Evolutionary conservation across 2,888 invertebrate species (phyloP), one percentile per base, ranked within the genome.

Genomic region (Oscheius sp.): DNA sequence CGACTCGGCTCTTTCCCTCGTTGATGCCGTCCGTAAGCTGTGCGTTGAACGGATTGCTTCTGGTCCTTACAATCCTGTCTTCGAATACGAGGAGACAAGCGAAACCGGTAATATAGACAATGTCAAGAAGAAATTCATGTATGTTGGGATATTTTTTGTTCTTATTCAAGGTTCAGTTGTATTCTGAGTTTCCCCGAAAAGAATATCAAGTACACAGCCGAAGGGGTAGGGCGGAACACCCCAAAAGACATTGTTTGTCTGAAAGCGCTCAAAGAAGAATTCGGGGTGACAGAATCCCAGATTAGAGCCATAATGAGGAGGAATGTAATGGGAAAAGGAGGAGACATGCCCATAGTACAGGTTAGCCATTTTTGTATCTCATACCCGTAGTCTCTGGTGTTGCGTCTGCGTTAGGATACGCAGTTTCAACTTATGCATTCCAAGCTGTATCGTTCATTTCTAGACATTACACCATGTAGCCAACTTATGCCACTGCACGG

Each of bases 261-360:
- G 5, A 72, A 80, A 52, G 80, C 80, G n/a, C 73, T 80, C n/a
- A 75, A 55, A 9, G 77, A 77, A 12, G 9, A 76, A 2, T 80
- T 80, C 75, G 29, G 68, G 5, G 71, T 80, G 7, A 64, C 77
- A 0, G 55, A 72, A 2, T 61, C 53, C 23, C 75, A 77, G 13
- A 77, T 80, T 45, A 55, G 63, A 3, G 53, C 53, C 1, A 74
- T 80, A 0, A 71, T 76, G 16, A 52, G 74, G 1, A 69, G 76
- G 25, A 49, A 64, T 68, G 74, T 59, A 59, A 72, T 27, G 69
- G 73, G 52, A 25, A 63, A 23, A 23, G 56, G 55, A 41, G 25
- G 45, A 71, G 72, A 43, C 45, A 73, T 61, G 68, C 69, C 61
- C 13, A 69, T 75, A 23, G n/a, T 69, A 27, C 76, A 79, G 58